Conservation (phyloP, 2,797 vertebrate species). For the Rousettus madagascariensis region DNA sequence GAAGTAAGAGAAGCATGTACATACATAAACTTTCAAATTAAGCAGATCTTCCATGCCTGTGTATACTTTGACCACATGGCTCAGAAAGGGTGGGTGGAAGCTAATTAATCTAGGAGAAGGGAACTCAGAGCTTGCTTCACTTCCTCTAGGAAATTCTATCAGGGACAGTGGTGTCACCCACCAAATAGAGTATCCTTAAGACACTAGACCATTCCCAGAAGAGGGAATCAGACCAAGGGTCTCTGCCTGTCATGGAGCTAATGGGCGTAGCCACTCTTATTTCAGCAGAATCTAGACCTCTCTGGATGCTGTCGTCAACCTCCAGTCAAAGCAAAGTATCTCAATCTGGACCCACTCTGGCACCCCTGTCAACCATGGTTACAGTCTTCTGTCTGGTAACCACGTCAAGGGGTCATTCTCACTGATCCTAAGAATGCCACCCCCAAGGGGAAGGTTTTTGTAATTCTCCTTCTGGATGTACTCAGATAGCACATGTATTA, state of each 20-base stretch:
- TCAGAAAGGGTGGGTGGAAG: background rate
- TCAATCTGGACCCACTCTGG: background rate
- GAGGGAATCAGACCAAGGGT: background rate
- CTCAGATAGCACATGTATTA: background rate
- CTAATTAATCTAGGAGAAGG: background rate
- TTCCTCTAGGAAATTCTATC: background rate
- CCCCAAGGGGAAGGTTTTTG: background rate
- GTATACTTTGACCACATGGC: background rate
- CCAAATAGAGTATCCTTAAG: background rate
- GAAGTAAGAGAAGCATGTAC: background rate
- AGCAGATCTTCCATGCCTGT: background rate
- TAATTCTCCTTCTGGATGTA: background rate
- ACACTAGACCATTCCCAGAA: background rate
- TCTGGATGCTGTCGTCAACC: background rate
- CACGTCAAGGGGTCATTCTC: background rate
- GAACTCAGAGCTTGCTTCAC: background rate
- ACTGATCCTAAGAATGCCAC: background rate
- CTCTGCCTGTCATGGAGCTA: background rate
- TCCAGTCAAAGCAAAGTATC: background rate
- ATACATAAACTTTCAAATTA: background rate
- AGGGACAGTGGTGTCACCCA: background rate
- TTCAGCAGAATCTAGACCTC: background rate
- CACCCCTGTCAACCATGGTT: background rate
- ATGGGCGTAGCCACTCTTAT: background rate
- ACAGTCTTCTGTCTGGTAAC: background rate